phyloP scores from a whole-genome alignment of 2,888 invertebrate genomes.

The Polydrusus cervinus region DNA sequence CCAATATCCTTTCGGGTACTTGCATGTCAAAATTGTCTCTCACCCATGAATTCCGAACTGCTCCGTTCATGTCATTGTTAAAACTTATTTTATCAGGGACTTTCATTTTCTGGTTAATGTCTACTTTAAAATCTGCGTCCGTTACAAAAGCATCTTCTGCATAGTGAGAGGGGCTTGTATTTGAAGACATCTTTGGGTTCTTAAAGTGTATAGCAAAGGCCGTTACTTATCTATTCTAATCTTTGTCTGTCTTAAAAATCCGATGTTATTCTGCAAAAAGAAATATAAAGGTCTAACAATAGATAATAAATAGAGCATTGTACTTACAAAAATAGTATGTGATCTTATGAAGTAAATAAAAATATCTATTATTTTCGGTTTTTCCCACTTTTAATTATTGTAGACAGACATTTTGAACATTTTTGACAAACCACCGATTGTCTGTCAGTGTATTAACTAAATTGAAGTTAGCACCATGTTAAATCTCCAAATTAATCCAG shows the following conservation, averaged over 20 bases:
- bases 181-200: conserved; percentile 73
- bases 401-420: conserved; percentile 18
- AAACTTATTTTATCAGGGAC: conserved; percentile 87
- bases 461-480: not conserved
- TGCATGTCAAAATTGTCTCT: conserved; percentile 91
- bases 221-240: not conserved
- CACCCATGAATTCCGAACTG: conserved; percentile 77
- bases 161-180: conserved; percentile 77
- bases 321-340: conserved; percentile 27
- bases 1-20: conserved; percentile 94
- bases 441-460: not conserved
- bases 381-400: not conserved
- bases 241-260: conserved; percentile 5
- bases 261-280: conserved; percentile 14
- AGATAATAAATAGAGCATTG: conserved; percentile 8
- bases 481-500: not conserved
- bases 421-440: conserved; percentile 1
- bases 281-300: conserved; percentile 11
- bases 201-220: not conserved
- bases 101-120: conserved; percentile 87
- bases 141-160: conserved; percentile 78
- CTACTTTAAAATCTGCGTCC: conserved; percentile 80
- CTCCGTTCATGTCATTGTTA: conserved; percentile 79
- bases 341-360: not conserved
- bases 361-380: conserved; percentile 6